Evolutionary conservation across 2,113 vertebrate species (phyloP), one percentile per base, ranked within the genome.

Genomic region (Paramormyrops kingsleyae): DNA sequence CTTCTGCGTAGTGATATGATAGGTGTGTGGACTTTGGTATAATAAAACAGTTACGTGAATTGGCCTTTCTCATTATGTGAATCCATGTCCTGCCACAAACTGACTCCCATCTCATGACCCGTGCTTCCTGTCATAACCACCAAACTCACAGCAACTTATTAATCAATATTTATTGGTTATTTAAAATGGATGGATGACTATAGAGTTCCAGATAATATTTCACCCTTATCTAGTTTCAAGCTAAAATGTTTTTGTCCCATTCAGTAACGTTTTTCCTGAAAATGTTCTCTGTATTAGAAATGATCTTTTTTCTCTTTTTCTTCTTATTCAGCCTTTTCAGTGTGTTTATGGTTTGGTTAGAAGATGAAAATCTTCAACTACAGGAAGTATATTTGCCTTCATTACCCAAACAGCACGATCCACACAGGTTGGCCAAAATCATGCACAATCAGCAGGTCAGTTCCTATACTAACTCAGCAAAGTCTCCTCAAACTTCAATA

Each of bases 331-430:
- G 99, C 94, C 96, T 99, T 92, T 99, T 98, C 94, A 97, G 97
- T 90, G 97, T 98, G 8, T 98, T 98, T 94, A 92, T 97, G 83
- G 50, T 99, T 89, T 99, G 99, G 99, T 74, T 99, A 93, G 99
- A 99, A 93, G 98, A 99, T 93, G 98, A 98, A 90, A 98, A 91
- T 90, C 96, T 99, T 91, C 98, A 98, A 92, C 99, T 97, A 90
- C 97, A 98, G 92, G 97, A 99, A 90, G 95, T 96, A 0, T 99
- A 98, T 92, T 94, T 99, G 91, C 98, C 98, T 89, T 97, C 97
- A 91, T 95, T 99, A 89, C 97, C 98, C 27, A 97, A 97, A 88
- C 97, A 98, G 46, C 99, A 99, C 49, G 98, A 99, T 92, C 92
- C 95, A 21, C 96, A 98, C 88, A 96, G 97, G 91, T 95, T 99